phyloP scores from a whole-genome alignment of 2,888 invertebrate genomes.

The Thereva unica region DNA sequence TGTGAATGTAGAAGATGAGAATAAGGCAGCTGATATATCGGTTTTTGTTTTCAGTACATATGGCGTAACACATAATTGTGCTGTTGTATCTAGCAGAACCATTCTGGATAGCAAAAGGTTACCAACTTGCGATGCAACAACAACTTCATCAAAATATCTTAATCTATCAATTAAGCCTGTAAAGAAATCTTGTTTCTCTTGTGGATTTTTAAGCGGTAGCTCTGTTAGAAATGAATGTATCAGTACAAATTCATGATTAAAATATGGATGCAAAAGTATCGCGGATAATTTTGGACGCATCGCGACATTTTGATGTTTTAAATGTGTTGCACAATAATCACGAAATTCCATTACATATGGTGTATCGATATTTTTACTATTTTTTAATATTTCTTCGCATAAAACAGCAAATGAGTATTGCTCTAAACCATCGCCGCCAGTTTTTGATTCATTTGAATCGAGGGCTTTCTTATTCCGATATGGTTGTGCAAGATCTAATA shows the following conservation, averaged over 20 bases:
- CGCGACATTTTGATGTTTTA: slow-evolving; percentile 68
- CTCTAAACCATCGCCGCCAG: slow-evolving; percentile 66
- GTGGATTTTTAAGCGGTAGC: slow-evolving; percentile 76
- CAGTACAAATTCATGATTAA: slow-evolving; percentile 81
- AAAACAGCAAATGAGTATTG: slow-evolving; percentile 77
- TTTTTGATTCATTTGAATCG: slow-evolving; percentile 68
- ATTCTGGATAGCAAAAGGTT: slow-evolving; percentile 79
- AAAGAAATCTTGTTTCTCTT: slow-evolving; percentile 80
- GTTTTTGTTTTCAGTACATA: slow-evolving; percentile 61
- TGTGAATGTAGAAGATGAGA: slow-evolving; percentile 70
- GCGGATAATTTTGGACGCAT: slow-evolving; percentile 70
- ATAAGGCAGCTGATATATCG: slow-evolving; percentile 64
- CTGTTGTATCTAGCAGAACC: slow-evolving; percentile 81
- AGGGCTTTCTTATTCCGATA: slow-evolving; percentile 74
- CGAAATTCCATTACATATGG: slow-evolving; percentile 72
- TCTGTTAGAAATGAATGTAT: slow-evolving; percentile 83
- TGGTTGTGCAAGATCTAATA: slow-evolving; percentile 69
- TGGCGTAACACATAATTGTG: slow-evolving; percentile 62
- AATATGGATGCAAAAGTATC: slow-evolving; percentile 74
- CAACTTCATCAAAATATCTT: slow-evolving; percentile 73
- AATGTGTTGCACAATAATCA: slow-evolving; percentile 68
- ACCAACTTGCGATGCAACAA: slow-evolving; percentile 81
- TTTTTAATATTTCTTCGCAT: slow-evolving; percentile 71
- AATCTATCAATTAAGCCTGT: slow-evolving; percentile 70
- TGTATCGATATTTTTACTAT: slow-evolving; percentile 62